These are phyloP conservation scores for Lycaon pictus DNA, from an alignment of 2,113 vertebrate species.

Conservation along the genomic window DNA sequence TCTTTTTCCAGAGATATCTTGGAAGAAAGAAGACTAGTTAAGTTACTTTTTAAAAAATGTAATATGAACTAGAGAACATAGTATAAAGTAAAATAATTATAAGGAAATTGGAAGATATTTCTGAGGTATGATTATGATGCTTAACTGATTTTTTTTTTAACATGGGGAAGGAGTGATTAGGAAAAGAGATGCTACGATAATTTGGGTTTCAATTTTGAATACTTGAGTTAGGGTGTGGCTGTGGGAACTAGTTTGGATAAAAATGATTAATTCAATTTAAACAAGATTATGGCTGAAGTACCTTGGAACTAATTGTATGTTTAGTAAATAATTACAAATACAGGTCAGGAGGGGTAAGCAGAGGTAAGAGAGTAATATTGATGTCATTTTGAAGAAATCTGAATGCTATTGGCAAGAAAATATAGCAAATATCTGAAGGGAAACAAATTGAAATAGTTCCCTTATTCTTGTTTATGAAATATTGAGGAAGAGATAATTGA, in stretches of 20 bases:
- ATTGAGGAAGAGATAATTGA: background rate
- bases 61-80: background rate
- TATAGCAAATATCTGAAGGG: background rate
- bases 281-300: background rate
- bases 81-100: background rate
- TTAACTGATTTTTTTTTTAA: background rate
- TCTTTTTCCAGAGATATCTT: background rate
- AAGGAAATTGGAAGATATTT: background rate
- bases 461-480: background rate
- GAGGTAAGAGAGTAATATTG: background rate
- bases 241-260: background rate
- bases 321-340: background rate
- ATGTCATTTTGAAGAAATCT: background rate
- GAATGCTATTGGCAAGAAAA: background rate
- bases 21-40: background rate
- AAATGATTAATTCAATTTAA: background rate
- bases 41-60: background rate
- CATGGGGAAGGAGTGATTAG: background rate
- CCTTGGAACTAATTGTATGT: background rate
- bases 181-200: background rate
- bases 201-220: background rate
- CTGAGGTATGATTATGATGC: background rate
- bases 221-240: background rate
- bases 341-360: background rate
- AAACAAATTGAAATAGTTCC: background rate